Conservation (phyloP, 2,113 vertebrate genomes). For the Varanus komodoensis region DNA sequence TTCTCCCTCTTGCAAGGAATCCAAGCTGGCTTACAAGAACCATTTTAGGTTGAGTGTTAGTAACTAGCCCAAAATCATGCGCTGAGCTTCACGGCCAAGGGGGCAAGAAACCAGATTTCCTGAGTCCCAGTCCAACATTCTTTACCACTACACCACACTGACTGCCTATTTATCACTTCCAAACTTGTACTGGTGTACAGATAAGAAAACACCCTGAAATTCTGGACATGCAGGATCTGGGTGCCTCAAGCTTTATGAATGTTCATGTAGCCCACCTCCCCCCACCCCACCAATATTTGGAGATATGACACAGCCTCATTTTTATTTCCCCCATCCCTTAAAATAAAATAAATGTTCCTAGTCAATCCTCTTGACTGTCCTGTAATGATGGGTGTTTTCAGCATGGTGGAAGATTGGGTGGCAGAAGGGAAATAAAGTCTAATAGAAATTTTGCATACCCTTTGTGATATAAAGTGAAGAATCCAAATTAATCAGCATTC, state of each 20-base stretch:
- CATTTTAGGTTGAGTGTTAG: too few species aligned
- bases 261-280: background rate
- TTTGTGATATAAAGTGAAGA: background rate
- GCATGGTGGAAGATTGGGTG: background rate
- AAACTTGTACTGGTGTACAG: background rate
- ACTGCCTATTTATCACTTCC: background rate
- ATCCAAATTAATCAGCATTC: background rate
- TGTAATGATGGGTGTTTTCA: background rate
- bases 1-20: too few species aligned
- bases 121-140: too few species aligned
- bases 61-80: too few species aligned
- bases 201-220: background rate
- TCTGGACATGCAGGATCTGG: background rate
- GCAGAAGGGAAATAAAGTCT: background rate
- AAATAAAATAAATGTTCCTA: background rate
- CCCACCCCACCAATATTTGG: too few species aligned
- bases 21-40: too few species aligned
- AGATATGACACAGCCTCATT: background rate
- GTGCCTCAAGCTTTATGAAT: background rate
- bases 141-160: too few species aligned
- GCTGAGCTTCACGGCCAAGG: too few species aligned
- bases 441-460: background rate
- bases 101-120: too few species aligned
- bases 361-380: background rate
- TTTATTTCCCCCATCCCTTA: too few species aligned